Evolutionary conservation across 2,888 invertebrate species (phyloP).

Genomic region (Catocala fraxini): DNA sequence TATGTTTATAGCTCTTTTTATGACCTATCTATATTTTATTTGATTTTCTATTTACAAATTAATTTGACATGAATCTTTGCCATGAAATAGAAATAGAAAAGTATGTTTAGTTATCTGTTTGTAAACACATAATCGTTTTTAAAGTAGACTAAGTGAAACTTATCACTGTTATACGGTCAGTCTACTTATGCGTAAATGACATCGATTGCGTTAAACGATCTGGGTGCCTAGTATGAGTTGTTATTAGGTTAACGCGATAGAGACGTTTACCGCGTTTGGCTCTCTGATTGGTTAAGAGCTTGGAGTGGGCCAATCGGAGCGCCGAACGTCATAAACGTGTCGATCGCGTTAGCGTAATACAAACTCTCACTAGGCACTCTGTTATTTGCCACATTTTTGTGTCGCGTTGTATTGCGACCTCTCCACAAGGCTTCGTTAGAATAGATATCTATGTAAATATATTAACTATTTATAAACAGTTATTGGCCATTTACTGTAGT

Average conservation of each 20-base stretch:
- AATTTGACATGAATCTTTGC: background rate
- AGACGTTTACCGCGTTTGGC: no score
- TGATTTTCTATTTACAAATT: background rate
- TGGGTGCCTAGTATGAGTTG: no score
- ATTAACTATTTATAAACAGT: constrained; percentile 20
- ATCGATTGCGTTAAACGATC: no score
- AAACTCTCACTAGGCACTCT: no score
- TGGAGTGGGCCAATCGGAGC: no score
- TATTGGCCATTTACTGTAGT: constrained; percentile 39
- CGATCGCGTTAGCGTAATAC: no score
- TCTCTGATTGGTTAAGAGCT: no score
- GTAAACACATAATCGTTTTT: background rate
- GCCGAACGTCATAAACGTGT: no score
- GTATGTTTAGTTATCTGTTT: constrained; percentile 1
- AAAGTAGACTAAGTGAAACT: no score
- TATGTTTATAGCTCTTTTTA: background rate
- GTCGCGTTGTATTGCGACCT: background rate
- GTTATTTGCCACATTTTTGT: background rate
- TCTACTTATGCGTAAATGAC: no score
- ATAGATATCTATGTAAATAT: constrained; percentile 10
- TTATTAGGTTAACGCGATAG: no score
- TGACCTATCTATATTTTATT: background rate
- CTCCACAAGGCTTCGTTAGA: constrained; percentile 4
- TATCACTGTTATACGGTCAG: no score
- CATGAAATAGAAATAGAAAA: constrained; percentile 1